Conservation (phyloP, 2,888 invertebrate genomes). For the Drosophila melanosoma region DNA sequence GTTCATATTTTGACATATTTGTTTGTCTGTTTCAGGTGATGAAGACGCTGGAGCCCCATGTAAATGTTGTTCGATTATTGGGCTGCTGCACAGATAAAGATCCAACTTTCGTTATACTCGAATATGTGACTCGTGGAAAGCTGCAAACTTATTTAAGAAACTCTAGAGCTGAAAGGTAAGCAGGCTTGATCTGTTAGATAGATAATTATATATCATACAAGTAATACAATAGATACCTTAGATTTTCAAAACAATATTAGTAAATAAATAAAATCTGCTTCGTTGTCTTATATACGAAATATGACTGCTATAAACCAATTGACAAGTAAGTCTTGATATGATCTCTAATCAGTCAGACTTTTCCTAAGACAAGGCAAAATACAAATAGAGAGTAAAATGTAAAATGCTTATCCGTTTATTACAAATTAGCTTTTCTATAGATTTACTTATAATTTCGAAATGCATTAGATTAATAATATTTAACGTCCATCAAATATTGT, state of each 20-base stretch:
- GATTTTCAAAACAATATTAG: background rate
- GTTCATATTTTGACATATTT: background rate
- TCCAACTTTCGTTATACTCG: conserved; percentile 96
- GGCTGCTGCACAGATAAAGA: conserved; percentile 97
- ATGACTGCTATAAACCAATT: background rate
- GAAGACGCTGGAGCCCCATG: conserved; percentile 95
- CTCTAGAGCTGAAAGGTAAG: conserved; percentile 91
- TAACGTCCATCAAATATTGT: conserved; percentile 5
- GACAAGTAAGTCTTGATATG: background rate
- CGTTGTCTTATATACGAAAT: background rate
- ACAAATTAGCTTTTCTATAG: too few species aligned
- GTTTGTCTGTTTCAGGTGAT: conserved; percentile 88
- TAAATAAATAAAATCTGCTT: background rate
- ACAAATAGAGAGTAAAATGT: background rate
- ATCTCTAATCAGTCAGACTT: background rate
- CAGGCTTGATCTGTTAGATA: background rate
- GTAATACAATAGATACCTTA: too few species aligned
- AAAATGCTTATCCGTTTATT: too few species aligned
- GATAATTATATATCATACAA: too few species aligned
- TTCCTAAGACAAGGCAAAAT: background rate
- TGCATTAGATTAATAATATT: background rate
- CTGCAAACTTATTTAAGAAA: conserved; percentile 94
- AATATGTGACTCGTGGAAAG: conserved; percentile 95
- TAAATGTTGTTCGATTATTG: conserved; percentile 94
- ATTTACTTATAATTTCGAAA: background rate